Evolutionary conservation across 1,140 invertebrate species (phyloP).

Genomic region (Lasioglossum baleicum): DNA sequence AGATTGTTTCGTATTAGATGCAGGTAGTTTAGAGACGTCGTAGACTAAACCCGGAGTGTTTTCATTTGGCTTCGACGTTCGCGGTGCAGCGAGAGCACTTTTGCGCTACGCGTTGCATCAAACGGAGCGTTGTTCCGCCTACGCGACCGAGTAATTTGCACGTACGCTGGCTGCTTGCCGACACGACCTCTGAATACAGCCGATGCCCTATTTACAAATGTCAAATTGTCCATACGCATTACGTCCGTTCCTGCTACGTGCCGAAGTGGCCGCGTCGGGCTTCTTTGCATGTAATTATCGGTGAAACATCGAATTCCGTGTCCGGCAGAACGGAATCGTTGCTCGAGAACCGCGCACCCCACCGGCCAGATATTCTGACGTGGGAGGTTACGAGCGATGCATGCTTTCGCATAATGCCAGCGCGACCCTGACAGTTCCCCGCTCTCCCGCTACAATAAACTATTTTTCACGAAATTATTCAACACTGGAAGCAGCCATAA

Average conservation of each 20-base stretch:
- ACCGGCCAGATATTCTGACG: not conserved
- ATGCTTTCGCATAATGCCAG: not conserved
- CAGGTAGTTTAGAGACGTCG: too few species aligned
- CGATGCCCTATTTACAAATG: conserved; percentile 71
- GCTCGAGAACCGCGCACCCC: not conserved
- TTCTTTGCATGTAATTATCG: conserved; percentile 55
- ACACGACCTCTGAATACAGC: conserved; percentile 66
- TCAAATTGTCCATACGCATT: conserved; percentile 68
- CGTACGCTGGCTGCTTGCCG: conserved; percentile 61
- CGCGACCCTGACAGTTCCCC: not conserved
- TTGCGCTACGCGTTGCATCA: conserved; percentile 63
- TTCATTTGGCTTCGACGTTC: conserved; percentile 17
- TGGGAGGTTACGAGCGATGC: not conserved
- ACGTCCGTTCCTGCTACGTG: conserved; percentile 38
- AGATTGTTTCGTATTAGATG: too few species aligned
- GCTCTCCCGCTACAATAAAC: too few species aligned
- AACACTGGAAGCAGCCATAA: too few species aligned
- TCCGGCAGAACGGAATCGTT: not conserved
- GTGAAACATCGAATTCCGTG: conserved; percentile 36
- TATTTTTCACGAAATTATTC: too few species aligned
- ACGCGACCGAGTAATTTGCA: conserved; percentile 70
- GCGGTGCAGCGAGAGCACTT: conserved; percentile 41
- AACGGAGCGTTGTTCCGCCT: conserved; percentile 63
- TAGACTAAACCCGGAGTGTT: not conserved
- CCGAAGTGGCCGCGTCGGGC: conserved; percentile 39